Conservation (phyloP, 37 sponge, comb jelly and placozoan species). For the Aplysina aerophoba region DNA sequence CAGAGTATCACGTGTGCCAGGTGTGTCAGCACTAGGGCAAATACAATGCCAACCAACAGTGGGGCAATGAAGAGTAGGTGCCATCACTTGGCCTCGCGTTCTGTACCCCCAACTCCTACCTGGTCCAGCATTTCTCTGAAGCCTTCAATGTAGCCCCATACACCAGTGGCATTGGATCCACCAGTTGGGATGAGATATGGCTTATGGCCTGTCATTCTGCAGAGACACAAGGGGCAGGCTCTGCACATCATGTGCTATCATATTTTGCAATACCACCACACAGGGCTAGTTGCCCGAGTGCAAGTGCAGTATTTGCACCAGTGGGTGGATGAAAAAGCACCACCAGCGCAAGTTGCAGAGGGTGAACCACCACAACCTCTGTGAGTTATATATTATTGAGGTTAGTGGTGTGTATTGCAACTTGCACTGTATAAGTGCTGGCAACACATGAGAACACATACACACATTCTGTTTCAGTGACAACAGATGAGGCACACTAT, state of each 20-base stretch:
- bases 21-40: too few relatives aligned
- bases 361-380: too few relatives aligned
- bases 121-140: slow-evolving; percentile 81
- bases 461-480: background rate
- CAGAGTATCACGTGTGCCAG: too few relatives aligned
- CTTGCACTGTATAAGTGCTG: too few relatives aligned
- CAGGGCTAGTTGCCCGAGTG: background rate
- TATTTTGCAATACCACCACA: background rate
- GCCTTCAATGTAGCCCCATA: slow-evolving; percentile 88
- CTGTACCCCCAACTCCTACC: too few relatives aligned
- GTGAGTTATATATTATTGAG: too few relatives aligned
- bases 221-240: background rate
- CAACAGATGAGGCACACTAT: background rate
- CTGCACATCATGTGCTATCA: too few relatives aligned
- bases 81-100: background rate
- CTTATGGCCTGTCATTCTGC: slow-evolving; percentile 50
- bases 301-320: background rate
- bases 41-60: too few relatives aligned
- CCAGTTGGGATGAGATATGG: slow-evolving; percentile 84
- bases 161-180: slow-evolving; percentile 69
- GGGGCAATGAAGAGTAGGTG: too few relatives aligned
- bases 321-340: too few relatives aligned
- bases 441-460: background rate
- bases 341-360: too few relatives aligned
- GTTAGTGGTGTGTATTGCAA: too few relatives aligned